These are phyloP conservation scores for Nemotelus pantherinus DNA, from an alignment of 2,888 invertebrate genomes.

Conservation along the genomic window DNA sequence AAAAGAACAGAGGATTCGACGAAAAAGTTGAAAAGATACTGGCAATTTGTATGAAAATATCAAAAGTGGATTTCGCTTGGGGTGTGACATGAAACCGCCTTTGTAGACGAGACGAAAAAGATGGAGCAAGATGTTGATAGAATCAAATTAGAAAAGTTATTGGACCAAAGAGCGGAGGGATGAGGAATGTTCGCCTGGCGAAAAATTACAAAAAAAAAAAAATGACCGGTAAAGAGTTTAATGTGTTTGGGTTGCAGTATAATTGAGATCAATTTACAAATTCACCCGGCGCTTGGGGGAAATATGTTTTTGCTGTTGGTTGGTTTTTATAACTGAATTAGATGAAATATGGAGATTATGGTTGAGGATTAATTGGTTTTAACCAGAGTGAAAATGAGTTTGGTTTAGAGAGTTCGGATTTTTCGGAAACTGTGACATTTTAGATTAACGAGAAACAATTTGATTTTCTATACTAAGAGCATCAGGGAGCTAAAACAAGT, in stretches of 20 bases:
- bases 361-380: neutral
- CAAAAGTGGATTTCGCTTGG: too few relatives aligned
- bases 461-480: too few relatives aligned
- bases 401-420: too few relatives aligned
- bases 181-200: neutral
- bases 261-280: conserved; percentile 36
- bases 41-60: neutral
- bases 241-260: conserved; percentile 1
- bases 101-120: neutral
- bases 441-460: too few relatives aligned
- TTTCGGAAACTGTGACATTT: too few relatives aligned
- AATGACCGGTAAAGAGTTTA: conserved; percentile 12
- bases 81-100: too few relatives aligned
- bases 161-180: neutral
- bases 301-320: neutral
- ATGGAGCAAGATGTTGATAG: conserved; percentile 26
- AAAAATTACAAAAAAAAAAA: neutral
- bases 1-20: too few relatives aligned
- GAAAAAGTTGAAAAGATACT: neutral
- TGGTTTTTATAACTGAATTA: conserved; percentile 12
- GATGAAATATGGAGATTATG: neutral
- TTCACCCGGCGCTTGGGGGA: conserved; percentile 5
- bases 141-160: conserved; percentile 38
- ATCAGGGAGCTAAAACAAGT: too few relatives aligned
- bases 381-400: neutral